Percentiles rank a stretch among this genome's conserved stretches.
Conservation (phyloP, 92 coral and sea anemone species). For the Siderastrea siderea region DNA sequence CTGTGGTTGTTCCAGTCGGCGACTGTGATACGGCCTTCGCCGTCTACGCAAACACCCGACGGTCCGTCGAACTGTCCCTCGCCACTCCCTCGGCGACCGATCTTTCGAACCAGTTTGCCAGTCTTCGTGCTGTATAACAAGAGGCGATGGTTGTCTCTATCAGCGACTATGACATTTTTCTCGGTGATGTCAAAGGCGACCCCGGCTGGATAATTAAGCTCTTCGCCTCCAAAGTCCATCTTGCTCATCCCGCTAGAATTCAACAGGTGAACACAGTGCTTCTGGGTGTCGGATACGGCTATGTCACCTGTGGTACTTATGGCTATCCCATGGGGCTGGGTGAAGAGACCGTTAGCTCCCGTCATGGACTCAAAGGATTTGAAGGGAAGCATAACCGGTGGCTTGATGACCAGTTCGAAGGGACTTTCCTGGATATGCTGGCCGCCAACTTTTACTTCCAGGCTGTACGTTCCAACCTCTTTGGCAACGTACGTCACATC, state of each 20-base stretch:
- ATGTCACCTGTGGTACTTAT: constrained; percentile 80
- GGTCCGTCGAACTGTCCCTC: constrained; percentile 90
- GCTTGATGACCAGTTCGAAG: constrained; percentile 70
- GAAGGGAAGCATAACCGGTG: constrained; percentile 84
- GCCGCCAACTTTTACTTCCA: constrained; percentile 65
- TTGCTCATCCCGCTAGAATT: constrained; percentile 77
- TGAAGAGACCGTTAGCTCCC: constrained; percentile 79
- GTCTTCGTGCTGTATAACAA: constrained; percentile 81
- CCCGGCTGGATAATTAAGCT: constrained; percentile 85
- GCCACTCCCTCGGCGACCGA: constrained; percentile 76
- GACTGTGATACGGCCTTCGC: constrained; percentile 76
- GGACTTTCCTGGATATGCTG: constrained; percentile 86
- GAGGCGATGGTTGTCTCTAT: constrained; percentile 86
- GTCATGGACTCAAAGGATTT: constrained; percentile 83
- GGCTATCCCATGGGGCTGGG: constrained; percentile 91
- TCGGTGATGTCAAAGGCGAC: constrained; percentile 87
- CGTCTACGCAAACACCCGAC: constrained; percentile 78
- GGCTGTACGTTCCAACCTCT: constrained; percentile 70
- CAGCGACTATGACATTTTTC: constrained; percentile 84
- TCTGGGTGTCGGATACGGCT: constrained; percentile 87
- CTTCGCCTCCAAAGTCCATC: constrained; percentile 79
- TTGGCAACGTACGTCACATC: constrained; percentile 76
- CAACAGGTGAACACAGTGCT: constrained; percentile 83
- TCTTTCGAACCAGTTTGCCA: constrained; percentile 82
- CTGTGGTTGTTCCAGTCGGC: constrained; percentile 94